Base-by-base conservation (phyloP, 2,888 invertebrate species). In the Melanophora roralis region DNA sequence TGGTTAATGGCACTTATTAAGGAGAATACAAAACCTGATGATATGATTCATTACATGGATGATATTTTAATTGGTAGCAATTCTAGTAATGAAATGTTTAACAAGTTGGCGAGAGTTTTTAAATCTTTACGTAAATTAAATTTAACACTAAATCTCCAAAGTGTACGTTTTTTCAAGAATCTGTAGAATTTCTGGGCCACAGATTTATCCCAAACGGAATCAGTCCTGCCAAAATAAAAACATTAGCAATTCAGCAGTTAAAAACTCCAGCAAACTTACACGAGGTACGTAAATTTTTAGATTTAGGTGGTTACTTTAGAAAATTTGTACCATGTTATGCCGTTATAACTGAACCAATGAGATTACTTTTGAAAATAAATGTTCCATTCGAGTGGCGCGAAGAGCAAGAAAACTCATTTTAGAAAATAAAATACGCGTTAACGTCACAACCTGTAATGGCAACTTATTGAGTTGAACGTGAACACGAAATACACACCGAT, bases 281-380 rank as follows among this genome's bases (percentile, higher is more conserved):
- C 5, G 78, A 74, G 27, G 57, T 81, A n/a, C 69, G 78, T 21
- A 49, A 51, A 38, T 78, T 81, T 62, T 40, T 81, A n/a, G 81
- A 75, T 21, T 55, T 81, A 14, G 68, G 73, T 8, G 72, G 81
- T 0, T 81, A 77, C 21, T 81, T 81, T 36, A 38, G 72, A 27
- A 71, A 72, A 19, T 80, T 68, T 57, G 32, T 76, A 7, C 57
- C 76, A 9, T 32, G 69, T 1, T 81, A 73, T 19, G 57, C 73
- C 0, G 16, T 81, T 0, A 73, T 76, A 11, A 74, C 77, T 7
- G 71, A 80, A 45, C 65, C 77, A 19, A 34, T 78, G 49, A 49
- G 67, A 12, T 27, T 16, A 27, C 40, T 79, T 0, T 38, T 79
- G 7, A 36, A 49, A 11, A 71, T 71, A 47, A 60, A 79, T 16